Base-by-base conservation (phyloP, 2,113 vertebrate species). In the Malurus melanocephalus region DNA sequence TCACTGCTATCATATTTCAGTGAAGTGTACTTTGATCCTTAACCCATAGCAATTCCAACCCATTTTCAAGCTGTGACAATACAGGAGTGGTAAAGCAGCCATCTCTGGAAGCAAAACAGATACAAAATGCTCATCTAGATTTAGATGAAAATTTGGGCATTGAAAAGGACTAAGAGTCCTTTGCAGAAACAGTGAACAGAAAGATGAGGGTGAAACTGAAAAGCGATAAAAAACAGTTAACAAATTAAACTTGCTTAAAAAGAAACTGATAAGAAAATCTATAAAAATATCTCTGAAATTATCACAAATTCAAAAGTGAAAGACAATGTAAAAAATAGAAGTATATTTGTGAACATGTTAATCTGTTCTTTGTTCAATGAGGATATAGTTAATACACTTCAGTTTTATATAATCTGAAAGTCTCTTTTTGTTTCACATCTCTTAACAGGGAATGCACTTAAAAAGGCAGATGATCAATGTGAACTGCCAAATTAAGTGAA, bases 401-500 rank as follows among this genome's bases (percentile, higher is more conserved):
- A 75, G 38, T 61, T 75, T 76, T 79, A 68, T 22, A 7, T 65
- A 75, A 85, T 32, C 11, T 72, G 81, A 82, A 57, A 87, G 42
- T 5, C 2, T 57, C 26, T 35, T 88, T 87, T 85, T 79, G 33
- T 79, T 89, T 91, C 56, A 59, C 11, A 57, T 66, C 43, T 89
- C 21, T 79, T 79, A 90, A 76, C 21, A 55, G 19, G 11, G 33
- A 87, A 55, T 9, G 2, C 30, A 74, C 30, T 40, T 59, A 33
- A 95, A 90, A 90, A 90, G 56, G 76, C 32, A 88, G 68, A 80
- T 66, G 68, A 94, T 83, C 62, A 80, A 73, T 83, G 40, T 73
- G 55, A 92, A 80, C 77, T 89, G 64, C 55, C 57, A 94, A 92
- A 95, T 89, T 69, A 94, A 52, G 55, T 57, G 55, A 92, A 90